Conservation (phyloP, 2,113 vertebrate species). For the Anarrhichthys ocellatus region DNA sequence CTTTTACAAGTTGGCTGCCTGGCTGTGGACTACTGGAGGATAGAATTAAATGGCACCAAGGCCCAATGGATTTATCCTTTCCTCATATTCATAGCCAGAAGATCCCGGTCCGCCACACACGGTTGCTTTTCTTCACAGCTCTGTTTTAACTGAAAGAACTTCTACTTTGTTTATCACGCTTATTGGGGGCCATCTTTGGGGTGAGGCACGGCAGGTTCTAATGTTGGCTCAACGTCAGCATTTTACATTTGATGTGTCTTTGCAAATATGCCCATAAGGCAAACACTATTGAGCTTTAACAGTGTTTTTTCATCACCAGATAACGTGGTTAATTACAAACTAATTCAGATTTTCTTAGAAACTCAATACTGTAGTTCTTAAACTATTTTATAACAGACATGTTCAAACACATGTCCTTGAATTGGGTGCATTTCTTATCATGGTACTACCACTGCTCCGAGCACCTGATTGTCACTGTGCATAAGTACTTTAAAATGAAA, state of each 20-base stretch:
- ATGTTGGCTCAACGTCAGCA: background rate
- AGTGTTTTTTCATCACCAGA: background rate
- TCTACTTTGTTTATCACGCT: constrained; percentile 15
- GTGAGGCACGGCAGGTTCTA: constrained; percentile 2
- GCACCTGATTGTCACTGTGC: background rate
- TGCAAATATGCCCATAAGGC: background rate
- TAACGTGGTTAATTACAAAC: background rate
- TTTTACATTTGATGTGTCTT: background rate
- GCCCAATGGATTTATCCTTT: constrained; percentile 63
- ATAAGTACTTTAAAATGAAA: background rate
- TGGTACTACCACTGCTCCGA: background rate
- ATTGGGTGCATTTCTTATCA: background rate
- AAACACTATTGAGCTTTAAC: background rate
- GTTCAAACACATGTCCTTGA: background rate
- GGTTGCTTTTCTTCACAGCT: constrained; percentile 48
- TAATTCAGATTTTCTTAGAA: background rate
- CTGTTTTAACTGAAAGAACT: constrained; percentile 40
- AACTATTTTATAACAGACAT: background rate
- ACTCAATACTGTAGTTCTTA: background rate
- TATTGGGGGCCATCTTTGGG: background rate
- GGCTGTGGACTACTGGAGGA: constrained; percentile 71
- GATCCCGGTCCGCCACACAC: constrained; percentile 50
- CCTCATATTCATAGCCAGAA: constrained; percentile 64
- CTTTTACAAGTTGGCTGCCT: constrained; percentile 69
- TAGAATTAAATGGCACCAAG: constrained; percentile 68